Percentiles rank a stretch among this genome's conserved stretches.
These are phyloP conservation scores for Peucedramus taeniatus DNA, from an alignment of 2,113 vertebrate species.

Conservation along the genomic window DNA sequence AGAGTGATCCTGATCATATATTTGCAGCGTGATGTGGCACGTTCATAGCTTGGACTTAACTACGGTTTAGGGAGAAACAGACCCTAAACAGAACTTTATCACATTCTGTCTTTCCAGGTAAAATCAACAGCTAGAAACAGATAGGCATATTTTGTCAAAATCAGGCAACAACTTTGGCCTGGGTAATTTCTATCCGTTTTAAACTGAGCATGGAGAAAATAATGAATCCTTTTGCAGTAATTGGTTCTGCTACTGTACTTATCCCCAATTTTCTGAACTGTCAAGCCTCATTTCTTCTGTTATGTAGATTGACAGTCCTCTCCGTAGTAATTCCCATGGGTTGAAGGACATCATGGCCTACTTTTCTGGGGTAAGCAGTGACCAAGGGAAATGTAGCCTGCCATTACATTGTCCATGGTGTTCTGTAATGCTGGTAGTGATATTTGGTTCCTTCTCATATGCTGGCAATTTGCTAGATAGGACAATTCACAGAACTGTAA, in stretches of 20 bases:
- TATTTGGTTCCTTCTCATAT: not conserved
- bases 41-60: not conserved
- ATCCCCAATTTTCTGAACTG: slow-evolving; percentile 35
- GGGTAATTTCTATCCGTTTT: not conserved
- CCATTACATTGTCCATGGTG: not conserved
- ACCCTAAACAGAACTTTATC: not conserved
- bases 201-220: not conserved
- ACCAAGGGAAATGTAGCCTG: not conserved
- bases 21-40: not conserved
- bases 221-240: not conserved
- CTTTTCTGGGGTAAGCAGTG: not conserved
- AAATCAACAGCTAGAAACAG: not conserved
- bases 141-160: not conserved
- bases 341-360: slow-evolving; percentile 50
- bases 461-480: not conserved
- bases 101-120: not conserved
- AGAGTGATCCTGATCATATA: not conserved
- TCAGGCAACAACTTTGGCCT: not conserved
- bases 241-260: slow-evolving; percentile 23
- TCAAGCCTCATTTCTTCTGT: slow-evolving; percentile 45
- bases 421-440: not conserved
- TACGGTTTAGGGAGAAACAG: not conserved
- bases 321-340: not conserved
- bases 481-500: not conserved
- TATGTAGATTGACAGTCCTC: slow-evolving; percentile 7